Conservation (phyloP, 2,888 invertebrate species). For the Hypercompe scribonia region DNA sequence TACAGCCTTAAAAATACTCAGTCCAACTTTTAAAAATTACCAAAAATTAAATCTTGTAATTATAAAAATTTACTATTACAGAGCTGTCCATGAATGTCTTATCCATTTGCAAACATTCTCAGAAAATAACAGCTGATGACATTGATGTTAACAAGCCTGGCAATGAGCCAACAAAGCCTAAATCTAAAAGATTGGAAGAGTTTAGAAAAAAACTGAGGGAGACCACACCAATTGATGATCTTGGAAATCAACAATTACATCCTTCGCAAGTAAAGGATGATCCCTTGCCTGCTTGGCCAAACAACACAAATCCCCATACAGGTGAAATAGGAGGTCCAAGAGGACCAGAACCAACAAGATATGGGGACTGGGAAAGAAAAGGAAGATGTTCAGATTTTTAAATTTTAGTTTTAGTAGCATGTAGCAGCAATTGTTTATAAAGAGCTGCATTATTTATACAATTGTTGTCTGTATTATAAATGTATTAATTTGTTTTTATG, state of each 20-base stretch:
- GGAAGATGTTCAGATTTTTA: conserved; percentile 98
- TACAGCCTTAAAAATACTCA: not conserved
- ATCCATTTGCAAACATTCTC: conserved; percentile 54
- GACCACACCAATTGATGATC: conserved; percentile 89
- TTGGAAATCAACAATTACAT: conserved; percentile 90
- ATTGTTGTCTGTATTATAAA: not conserved
- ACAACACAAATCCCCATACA: conserved; percentile 95
- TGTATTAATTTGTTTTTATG: not conserved
- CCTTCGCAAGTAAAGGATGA: conserved; percentile 91
- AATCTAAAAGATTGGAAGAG: conserved; percentile 86
- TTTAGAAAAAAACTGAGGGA: conserved; percentile 92
- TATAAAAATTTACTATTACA: conserved; percentile 23
- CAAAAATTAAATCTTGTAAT: not conserved
- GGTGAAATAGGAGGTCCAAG: conserved; percentile 98
- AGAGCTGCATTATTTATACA: not conserved
- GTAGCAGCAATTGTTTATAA: not conserved
- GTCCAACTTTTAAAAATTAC: not conserved
- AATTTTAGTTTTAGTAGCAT: conserved; percentile 28
- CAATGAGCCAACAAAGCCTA: conserved; percentile 54
- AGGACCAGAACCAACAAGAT: conserved; percentile 99
- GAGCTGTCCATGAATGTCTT: conserved; percentile 27
- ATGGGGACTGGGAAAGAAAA: conserved; percentile 99
- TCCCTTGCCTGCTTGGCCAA: conserved; percentile 93
- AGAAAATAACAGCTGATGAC: conserved; percentile 51
- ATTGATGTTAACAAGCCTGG: conserved; percentile 25